These are phyloP conservation scores for Synergus laeviventris DNA, from an alignment of 2,888 invertebrate genomes.

Conservation along the genomic window DNA sequence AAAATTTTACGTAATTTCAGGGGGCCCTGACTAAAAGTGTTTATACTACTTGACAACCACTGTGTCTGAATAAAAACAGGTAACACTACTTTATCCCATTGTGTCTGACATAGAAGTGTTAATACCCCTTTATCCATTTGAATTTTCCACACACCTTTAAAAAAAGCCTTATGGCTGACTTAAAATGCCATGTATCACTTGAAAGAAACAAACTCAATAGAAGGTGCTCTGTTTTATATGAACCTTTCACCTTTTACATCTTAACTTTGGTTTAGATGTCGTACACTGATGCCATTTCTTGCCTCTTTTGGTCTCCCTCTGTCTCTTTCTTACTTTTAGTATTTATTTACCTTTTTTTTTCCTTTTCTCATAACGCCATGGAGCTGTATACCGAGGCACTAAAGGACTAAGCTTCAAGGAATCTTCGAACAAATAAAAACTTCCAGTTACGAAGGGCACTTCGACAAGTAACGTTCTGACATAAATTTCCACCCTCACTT, in stretches of 20 bases:
- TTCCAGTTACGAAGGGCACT: conserved; percentile 54
- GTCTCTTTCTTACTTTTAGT: conserved; percentile 47
- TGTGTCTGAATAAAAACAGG: too few species aligned
- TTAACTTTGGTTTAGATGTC: conserved; percentile 3
- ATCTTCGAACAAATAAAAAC: conserved; percentile 59
- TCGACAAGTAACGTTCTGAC: conserved; percentile 55
- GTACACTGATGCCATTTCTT: not conserved
- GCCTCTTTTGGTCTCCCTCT: conserved; percentile 52
- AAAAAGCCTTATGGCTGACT: too few species aligned
- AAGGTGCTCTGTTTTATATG: not conserved
- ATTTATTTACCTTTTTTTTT: conserved; percentile 16
- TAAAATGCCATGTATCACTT: too few species aligned
- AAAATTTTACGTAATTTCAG: too few species aligned
- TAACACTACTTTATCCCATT: too few species aligned
- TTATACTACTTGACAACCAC: too few species aligned
- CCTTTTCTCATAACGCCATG: conserved; percentile 46
- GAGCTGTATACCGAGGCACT: conserved; percentile 51
- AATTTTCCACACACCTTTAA: too few species aligned
- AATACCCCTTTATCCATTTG: too few species aligned
- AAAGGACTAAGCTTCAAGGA: conserved; percentile 54
- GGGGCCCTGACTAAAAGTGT: too few species aligned
- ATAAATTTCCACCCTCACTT: conserved; percentile 57
- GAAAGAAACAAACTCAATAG: too few species aligned
- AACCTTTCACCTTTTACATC: conserved; percentile 1
- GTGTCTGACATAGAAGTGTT: too few species aligned